phyloP scores from a whole-genome alignment of 2,113 vertebrate species.

The Nesoenas mayeri region DNA sequence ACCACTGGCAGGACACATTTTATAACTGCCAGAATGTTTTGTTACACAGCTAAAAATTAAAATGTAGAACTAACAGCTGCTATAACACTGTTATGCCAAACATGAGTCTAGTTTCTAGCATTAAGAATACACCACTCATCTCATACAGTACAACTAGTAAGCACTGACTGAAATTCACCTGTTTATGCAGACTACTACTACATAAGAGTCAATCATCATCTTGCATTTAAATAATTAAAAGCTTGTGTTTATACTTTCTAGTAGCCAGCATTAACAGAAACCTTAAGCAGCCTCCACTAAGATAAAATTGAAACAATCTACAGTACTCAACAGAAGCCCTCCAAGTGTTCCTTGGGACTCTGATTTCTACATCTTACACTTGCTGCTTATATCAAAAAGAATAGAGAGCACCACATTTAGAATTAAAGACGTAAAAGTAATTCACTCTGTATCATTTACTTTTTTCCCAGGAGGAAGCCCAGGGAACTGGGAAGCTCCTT shows the following conservation, averaged over 20 bases:
- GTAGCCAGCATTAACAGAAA: neutral
- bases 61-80: neutral
- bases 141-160: neutral
- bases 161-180: neutral
- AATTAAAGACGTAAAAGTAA: neutral
- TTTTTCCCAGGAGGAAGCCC: neutral
- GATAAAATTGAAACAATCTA: neutral
- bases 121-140: neutral
- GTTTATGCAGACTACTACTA: neutral
- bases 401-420: neutral
- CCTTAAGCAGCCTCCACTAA: neutral
- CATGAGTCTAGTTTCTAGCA: neutral
- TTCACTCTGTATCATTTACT: neutral
- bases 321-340: neutral
- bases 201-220: neutral
- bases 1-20: neutral
- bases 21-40: neutral
- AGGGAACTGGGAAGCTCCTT: neutral
- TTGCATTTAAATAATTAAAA: slow-evolving; percentile 2
- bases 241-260: neutral
- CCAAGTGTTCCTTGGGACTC: neutral
- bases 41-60: neutral
- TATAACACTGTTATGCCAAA: neutral
- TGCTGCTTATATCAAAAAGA: neutral
- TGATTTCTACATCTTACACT: neutral